Evolutionary conservation across 2,797 vertebrate genomes (phyloP).

Genomic region (Gambelia wislizenii): DNA sequence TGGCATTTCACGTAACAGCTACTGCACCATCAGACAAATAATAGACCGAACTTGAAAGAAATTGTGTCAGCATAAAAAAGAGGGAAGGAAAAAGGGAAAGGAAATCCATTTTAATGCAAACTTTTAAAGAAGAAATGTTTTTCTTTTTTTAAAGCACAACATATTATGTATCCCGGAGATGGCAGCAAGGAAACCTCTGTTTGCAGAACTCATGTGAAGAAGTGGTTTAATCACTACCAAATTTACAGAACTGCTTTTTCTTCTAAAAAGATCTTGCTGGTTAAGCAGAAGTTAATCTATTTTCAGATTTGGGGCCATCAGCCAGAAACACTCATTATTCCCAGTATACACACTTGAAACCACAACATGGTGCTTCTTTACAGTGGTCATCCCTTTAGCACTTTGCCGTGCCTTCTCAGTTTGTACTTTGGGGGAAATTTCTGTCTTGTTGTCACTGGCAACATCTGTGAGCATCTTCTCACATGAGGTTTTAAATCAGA

Average conservation of each 20-base stretch:
- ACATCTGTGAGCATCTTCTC: neutral
- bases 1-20: neutral
- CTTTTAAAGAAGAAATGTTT: neutral
- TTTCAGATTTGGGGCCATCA: conserved; percentile 16
- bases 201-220: conserved; percentile 5
- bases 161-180: neutral
- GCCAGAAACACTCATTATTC: neutral
- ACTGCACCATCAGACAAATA: neutral
- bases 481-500: neutral
- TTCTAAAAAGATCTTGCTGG: neutral
- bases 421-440: neutral
- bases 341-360: neutral
- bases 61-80: neutral
- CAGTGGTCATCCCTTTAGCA: neutral
- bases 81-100: neutral
- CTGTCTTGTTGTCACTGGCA: neutral
- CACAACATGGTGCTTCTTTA: neutral
- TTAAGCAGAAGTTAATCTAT: conserved; percentile 26
- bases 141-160: neutral
- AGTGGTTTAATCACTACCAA: conserved; percentile 18
- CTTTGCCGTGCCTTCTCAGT: neutral
- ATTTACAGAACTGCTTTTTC: neutral
- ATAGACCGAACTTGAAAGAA: neutral
- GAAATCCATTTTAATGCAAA: neutral
- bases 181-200: neutral